These are phyloP conservation scores for Anolis carolinensis DNA, from an alignment of 2,113 vertebrate species.

Conservation along the genomic window DNA sequence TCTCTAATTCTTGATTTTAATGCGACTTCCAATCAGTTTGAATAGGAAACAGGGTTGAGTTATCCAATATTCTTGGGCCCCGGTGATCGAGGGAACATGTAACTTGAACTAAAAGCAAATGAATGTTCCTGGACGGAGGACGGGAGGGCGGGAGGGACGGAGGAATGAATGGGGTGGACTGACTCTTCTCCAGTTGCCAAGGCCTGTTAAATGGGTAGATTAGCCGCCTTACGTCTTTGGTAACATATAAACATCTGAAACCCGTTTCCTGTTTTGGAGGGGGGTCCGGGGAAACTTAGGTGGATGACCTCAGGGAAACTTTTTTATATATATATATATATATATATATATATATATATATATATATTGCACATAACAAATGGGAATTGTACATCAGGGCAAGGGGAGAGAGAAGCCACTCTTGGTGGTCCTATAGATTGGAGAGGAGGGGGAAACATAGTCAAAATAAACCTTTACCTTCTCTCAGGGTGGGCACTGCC, in stretches of 20 bases:
- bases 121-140: constrained; percentile 18
- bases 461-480: constrained; percentile 97
- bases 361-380: constrained; percentile 63
- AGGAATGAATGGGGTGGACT: background rate
- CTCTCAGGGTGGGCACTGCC: constrained; percentile 94
- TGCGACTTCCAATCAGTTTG: constrained; percentile 13
- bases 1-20: background rate
- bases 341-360: background rate
- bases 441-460: constrained; percentile 73
- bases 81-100: constrained; percentile 14
- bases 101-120: constrained; percentile 32
- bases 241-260: constrained; percentile 80
- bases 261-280: constrained; percentile 75
- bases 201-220: constrained; percentile 70
- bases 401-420: constrained; percentile 58
- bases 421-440: constrained; percentile 89
- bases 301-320: constrained; percentile 74
- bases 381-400: constrained; percentile 79
- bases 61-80: background rate
- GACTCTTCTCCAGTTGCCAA: constrained; percentile 50
- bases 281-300: constrained; percentile 55
- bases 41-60: rapidly evolving
- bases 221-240: constrained; percentile 71
- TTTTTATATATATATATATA: constrained; percentile 42
- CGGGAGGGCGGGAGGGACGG: background rate